Evolutionary conservation across 1,140 invertebrate species (phyloP), one percentile per base, ranked within the genome.

Genomic region (Episyrphus balteatus): DNA sequence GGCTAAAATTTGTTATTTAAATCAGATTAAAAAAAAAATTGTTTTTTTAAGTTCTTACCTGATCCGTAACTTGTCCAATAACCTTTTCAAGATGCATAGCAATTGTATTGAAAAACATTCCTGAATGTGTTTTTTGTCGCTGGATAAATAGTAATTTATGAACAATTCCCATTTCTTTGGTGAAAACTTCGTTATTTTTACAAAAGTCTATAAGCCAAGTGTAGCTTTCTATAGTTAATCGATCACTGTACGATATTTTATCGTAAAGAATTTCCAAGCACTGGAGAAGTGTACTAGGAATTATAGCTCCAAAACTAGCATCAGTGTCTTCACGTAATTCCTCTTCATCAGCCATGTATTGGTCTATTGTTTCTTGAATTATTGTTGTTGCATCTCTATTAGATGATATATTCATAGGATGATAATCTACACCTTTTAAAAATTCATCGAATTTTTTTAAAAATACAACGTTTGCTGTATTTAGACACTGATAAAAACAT

Each of bases 401-500:
- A 12, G 21, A 26, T 5, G 21, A 5, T 8, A 43, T 49, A 44
- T 44, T 58, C 1, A 59, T 26, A 2, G 39, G 21, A 33, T 61
- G 46, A 48, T 65, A 54, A 42, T 66, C 62, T 64, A 18, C 8
- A 37, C 34, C 1, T 17, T 2, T 37, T 30, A 6, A 31, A 17
- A 42, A 38, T 31, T 56, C 55, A 2, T 59, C 49, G 2, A 79
- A 64, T 44, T 73, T 70, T 8, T 61, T 63, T 1, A 58, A 50
- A 48, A 70, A 70, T 7, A 59, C 53, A 5, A 60, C 62, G 48
- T 70, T 71, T 3, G 77, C 67, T n/a, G 75, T 58, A 32, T 57
- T 60, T 18, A 73, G 62, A 39, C 77, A 72, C 51, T 75, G 67
- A 45, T 72, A 66, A 42, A 80, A 80, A 51, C 74, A 79, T 54